Conservation (phyloP, 1,140 invertebrate genomes). For the Caenorhabditis inopinata region DNA sequence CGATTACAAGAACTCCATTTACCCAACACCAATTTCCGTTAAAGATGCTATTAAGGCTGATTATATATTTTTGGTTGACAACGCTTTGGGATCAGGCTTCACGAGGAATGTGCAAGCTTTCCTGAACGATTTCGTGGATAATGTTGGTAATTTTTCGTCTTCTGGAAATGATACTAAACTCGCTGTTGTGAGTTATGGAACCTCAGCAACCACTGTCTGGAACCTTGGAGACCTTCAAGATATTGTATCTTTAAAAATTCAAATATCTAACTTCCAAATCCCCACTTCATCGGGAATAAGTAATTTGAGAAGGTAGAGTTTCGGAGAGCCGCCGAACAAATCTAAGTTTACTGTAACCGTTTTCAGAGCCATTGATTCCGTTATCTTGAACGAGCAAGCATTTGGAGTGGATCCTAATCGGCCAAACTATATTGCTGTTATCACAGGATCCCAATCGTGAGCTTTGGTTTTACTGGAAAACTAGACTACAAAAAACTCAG, state of each 20-base stretch:
- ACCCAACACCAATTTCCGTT: not conserved
- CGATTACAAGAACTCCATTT: slow-evolving; percentile 16
- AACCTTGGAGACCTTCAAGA: not conserved
- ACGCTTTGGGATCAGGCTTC: not conserved
- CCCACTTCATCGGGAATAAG: not conserved
- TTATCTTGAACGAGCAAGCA: not conserved
- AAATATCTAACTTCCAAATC: slow-evolving; percentile 17
- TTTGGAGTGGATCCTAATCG: not conserved
- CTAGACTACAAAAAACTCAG: no score
- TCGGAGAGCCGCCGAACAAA: no score
- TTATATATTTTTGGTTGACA: slow-evolving; percentile 20
- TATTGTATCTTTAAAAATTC: not conserved
- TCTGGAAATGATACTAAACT: not conserved
- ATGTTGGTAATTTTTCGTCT: not conserved
- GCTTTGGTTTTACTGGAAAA: not conserved
- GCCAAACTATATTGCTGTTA: not conserved
- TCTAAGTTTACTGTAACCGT: no score
- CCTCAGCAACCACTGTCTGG: not conserved
- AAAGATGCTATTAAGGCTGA: not conserved
- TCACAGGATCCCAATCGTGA: not conserved
- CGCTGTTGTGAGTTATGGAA: not conserved
- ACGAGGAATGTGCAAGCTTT: not conserved
- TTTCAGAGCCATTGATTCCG: not conserved
- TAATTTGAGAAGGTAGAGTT: not conserved
- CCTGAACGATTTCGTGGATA: not conserved